phyloP scores from a whole-genome alignment of 2,113 vertebrate genomes.

The Gymnobelideus leadbeateri region DNA sequence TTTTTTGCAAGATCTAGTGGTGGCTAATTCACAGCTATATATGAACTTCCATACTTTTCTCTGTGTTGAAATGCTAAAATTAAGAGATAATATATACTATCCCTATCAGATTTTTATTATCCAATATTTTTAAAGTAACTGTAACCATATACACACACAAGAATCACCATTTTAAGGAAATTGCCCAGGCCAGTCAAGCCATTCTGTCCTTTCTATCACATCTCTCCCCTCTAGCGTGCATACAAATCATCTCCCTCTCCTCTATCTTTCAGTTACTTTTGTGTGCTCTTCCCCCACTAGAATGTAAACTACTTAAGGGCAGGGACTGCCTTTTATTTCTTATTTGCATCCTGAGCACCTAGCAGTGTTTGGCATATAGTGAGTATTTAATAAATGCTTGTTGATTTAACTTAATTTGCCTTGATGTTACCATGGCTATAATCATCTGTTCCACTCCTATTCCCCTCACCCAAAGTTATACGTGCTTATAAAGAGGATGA shows the following conservation, averaged over 20 bases:
- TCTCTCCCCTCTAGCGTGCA: neutral
- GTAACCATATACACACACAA: too few species aligned
- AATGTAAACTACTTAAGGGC: neutral
- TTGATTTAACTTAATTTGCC: neutral
- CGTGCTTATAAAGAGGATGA: neutral
- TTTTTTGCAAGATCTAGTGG: constrained; percentile 19
- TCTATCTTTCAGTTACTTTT: neutral
- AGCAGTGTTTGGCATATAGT: neutral
- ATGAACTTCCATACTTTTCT: constrained; percentile 19
- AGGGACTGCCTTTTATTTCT: neutral
- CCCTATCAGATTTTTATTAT: constrained; percentile 18
- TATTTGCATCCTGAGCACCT: neutral
- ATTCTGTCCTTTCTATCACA: neutral
- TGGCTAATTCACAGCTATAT: neutral
- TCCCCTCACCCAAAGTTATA: neutral
- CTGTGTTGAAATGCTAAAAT: constrained; percentile 25
- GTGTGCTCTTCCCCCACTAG: neutral
- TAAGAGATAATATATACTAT: neutral
- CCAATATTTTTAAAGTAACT: constrained; percentile 15
- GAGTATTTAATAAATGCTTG: neutral
- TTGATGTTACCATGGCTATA: neutral
- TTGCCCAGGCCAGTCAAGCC: neutral
- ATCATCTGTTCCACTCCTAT: neutral
- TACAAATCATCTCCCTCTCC: neutral
- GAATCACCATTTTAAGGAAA: neutral